Conservation (phyloP, 2,113 vertebrate genomes). For the Mugil cephalus region DNA sequence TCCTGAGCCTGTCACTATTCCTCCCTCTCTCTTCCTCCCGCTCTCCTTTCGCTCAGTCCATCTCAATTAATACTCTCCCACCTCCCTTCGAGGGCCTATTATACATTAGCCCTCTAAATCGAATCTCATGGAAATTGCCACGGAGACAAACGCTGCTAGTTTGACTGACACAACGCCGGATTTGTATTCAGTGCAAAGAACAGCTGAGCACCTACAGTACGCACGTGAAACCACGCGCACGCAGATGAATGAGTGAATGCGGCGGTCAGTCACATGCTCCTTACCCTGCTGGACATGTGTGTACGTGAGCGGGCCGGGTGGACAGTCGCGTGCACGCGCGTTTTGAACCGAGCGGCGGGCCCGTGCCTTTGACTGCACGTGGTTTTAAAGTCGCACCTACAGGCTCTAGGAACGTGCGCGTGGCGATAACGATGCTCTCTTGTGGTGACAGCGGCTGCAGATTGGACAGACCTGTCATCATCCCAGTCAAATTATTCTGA, state of each 20-base stretch:
- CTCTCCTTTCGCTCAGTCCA: slow-evolving; percentile 55
- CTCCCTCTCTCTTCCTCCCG: slow-evolving; percentile 29
- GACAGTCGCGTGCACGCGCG: slow-evolving; percentile 11
- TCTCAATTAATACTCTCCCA: slow-evolving; percentile 79
- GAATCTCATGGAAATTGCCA: slow-evolving; percentile 77
- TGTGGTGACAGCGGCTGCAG: slow-evolving; percentile 58
- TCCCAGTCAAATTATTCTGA: slow-evolving; percentile 86
- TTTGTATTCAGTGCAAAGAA: slow-evolving; percentile 60
- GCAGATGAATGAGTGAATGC: not conserved
- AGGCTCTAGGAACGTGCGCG: slow-evolving; percentile 15
- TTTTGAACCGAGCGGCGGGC: not conserved
- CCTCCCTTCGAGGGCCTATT: slow-evolving; percentile 73
- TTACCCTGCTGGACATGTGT: not conserved
- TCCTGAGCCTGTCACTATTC: not conserved
- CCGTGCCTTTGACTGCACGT: slow-evolving; percentile 19
- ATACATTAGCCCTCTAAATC: slow-evolving; percentile 80
- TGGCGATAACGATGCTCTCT: slow-evolving; percentile 56
- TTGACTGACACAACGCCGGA: slow-evolving; percentile 72
- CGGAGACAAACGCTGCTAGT: slow-evolving; percentile 66
- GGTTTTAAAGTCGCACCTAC: slow-evolving; percentile 44
- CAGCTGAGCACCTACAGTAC: slow-evolving; percentile 43
- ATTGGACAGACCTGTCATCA: slow-evolving; percentile 82
- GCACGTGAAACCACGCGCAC: slow-evolving; percentile 35
- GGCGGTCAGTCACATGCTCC: slow-evolving; percentile 23
- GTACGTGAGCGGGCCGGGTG: slow-evolving; percentile 28